Percentiles rank a stretch among this genome's conserved stretches.
phyloP scores from a whole-genome alignment of 2,797 vertebrate species.

The Phoeniculus purpureus region DNA sequence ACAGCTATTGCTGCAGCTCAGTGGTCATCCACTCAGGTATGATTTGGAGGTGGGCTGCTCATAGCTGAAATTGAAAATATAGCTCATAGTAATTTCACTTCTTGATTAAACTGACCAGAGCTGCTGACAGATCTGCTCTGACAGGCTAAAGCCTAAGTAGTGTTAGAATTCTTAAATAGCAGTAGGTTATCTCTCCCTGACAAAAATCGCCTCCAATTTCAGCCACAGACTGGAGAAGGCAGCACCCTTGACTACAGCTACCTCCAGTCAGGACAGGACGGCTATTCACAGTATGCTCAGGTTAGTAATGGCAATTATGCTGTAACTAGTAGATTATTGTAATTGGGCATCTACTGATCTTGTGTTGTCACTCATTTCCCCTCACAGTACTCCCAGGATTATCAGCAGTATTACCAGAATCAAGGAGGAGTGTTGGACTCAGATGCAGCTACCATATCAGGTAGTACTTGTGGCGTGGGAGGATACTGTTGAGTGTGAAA shows the following conservation, averaged over 20 bases:
- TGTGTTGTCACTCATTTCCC: neutral
- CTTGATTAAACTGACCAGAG: neutral
- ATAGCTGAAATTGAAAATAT: neutral
- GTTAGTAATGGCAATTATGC: slow-evolving; percentile 71
- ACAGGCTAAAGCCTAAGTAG: neutral
- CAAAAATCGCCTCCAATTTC: slow-evolving; percentile 7
- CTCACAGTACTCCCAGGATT: slow-evolving; percentile 83
- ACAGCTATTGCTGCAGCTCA: slow-evolving; percentile 98
- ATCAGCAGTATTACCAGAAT: slow-evolving; percentile 88
- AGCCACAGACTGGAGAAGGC: slow-evolving; percentile 89
- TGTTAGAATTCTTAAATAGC: neutral
- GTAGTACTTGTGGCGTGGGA: slow-evolving; percentile 27
- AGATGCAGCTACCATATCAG: slow-evolving; percentile 85
- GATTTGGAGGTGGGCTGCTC: neutral
- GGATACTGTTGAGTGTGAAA: neutral
- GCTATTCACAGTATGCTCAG: slow-evolving; percentile 88
- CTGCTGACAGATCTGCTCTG: neutral
- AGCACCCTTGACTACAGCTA: slow-evolving; percentile 89
- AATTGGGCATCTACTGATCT: neutral
- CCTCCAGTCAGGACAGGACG: slow-evolving; percentile 88
- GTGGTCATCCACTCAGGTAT: slow-evolving; percentile 98
- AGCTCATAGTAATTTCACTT: fast-evolving
- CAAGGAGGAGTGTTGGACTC: slow-evolving; percentile 83
- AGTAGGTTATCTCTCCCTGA: neutral
- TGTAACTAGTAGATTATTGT: neutral